A percentile compares a stretch with the other conserved stretches of the same genome.
phyloP scores from a whole-genome alignment of 2,797 vertebrate species.

The Pristis pectinata region DNA sequence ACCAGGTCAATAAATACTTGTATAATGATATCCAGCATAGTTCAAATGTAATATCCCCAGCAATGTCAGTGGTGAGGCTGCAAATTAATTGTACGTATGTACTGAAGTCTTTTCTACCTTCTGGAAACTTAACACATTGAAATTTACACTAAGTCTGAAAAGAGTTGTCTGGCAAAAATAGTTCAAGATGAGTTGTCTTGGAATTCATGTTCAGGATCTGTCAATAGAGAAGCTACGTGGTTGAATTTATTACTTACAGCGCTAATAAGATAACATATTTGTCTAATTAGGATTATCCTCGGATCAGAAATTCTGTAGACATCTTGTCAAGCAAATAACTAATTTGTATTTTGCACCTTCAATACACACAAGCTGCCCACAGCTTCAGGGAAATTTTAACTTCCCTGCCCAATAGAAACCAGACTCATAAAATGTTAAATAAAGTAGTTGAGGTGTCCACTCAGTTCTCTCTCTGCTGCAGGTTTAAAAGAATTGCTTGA shows the following conservation, averaged over 20 bases:
- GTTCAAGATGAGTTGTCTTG: not conserved
- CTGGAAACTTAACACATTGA: not conserved
- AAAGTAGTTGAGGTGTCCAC: not conserved
- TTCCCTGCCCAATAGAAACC: not conserved
- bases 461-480: not conserved
- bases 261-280: not conserved
- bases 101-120: too few species aligned
- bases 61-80: not conserved
- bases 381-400: not conserved
- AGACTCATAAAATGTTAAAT: not conserved
- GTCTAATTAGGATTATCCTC: not conserved
- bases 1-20: not conserved
- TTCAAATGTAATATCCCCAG: not conserved
- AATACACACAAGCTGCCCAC: not conserved
- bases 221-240: not conserved
- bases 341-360: not conserved
- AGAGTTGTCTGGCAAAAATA: not conserved
- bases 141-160: not conserved
- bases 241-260: not conserved
- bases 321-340: conserved; percentile 11
- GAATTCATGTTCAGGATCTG: not conserved
- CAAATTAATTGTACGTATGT: not conserved
- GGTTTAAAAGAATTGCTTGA: not conserved
- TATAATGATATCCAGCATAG: not conserved
- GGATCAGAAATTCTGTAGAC: not conserved